These are phyloP conservation scores for Psix sp. DNA, from an alignment of 1,140 invertebrate species.

Conservation along the genomic window DNA sequence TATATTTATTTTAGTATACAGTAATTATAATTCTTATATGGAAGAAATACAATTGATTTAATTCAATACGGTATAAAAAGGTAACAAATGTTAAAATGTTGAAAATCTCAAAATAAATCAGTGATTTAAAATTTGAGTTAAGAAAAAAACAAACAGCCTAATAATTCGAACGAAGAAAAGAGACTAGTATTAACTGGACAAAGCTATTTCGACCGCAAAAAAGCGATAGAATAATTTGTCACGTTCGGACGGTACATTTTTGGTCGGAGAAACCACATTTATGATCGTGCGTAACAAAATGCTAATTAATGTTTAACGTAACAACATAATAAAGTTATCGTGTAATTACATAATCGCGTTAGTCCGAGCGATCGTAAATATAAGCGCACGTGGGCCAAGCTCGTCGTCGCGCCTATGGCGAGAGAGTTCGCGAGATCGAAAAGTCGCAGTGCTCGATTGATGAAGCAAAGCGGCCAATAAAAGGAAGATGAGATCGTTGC, in stretches of 20 bases:
- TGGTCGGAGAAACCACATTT: conserved; percentile 43
- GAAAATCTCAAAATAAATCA: too few species aligned
- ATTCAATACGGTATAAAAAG: too few species aligned
- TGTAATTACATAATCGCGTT: conserved; percentile 51
- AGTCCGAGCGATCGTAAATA: conserved; percentile 49
- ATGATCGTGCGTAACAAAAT: conserved; percentile 50
- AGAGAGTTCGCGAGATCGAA: not conserved
- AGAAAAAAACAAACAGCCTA: conserved; percentile 7
- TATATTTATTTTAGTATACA: too few species aligned
- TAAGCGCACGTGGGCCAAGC: conserved; percentile 13
- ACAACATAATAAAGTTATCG: conserved; percentile 51
- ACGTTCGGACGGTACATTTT: conserved; percentile 29
- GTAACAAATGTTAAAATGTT: too few species aligned
- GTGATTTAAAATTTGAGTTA: too few species aligned
- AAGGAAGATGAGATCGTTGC: conserved; percentile 35
- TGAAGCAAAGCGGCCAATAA: conserved; percentile 15
- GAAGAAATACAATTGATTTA: too few species aligned
- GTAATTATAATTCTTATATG: too few species aligned
- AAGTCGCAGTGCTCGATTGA: conserved; percentile 1
- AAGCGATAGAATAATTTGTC: conserved; percentile 20
- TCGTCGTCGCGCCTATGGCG: too few species aligned
- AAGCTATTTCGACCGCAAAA: conserved; percentile 39
- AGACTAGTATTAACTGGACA: conserved; percentile 12
- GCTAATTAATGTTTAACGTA: conserved; percentile 53
- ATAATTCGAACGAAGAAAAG: conserved; percentile 3